Conservation (phyloP, 2,113 vertebrate genomes). For the Gorsachius goisagi region DNA sequence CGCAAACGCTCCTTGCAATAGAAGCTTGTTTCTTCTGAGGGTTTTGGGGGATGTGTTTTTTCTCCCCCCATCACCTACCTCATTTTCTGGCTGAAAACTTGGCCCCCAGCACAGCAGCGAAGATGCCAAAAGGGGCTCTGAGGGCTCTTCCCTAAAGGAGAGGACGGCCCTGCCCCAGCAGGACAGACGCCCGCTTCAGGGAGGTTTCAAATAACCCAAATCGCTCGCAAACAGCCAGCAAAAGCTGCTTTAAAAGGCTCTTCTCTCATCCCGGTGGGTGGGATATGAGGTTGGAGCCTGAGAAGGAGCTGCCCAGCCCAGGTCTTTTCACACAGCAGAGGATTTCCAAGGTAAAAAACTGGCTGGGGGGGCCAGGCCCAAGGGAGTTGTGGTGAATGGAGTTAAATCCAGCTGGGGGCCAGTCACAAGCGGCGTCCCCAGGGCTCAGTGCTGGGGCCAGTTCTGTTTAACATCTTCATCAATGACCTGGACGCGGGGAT, state of each 20-base stretch:
- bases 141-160: not conserved
- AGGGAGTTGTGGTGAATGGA: too few relatives aligned
- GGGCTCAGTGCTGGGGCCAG: too few relatives aligned
- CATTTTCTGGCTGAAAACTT: not conserved
- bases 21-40: not conserved
- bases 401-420: too few relatives aligned
- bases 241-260: not conserved
- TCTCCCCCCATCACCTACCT: not conserved
- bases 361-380: too few relatives aligned
- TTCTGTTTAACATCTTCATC: too few relatives aligned
- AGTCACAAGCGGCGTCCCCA: too few relatives aligned
- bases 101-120: not conserved
- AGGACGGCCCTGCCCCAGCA: not conserved
- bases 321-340: not conserved
- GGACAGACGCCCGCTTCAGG: not conserved
- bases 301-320: not conserved
- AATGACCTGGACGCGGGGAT: too few relatives aligned
- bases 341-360: not conserved
- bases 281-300: not conserved
- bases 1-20: not conserved
- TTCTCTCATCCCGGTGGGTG: not conserved
- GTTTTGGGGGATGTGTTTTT: not conserved
- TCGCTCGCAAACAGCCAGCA: not conserved
- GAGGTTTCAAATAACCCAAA: not conserved
- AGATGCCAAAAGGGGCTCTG: not conserved